Evolutionary conservation across 1,140 invertebrate species (phyloP).

Genomic region (Belonocnema kinseyi): DNA sequence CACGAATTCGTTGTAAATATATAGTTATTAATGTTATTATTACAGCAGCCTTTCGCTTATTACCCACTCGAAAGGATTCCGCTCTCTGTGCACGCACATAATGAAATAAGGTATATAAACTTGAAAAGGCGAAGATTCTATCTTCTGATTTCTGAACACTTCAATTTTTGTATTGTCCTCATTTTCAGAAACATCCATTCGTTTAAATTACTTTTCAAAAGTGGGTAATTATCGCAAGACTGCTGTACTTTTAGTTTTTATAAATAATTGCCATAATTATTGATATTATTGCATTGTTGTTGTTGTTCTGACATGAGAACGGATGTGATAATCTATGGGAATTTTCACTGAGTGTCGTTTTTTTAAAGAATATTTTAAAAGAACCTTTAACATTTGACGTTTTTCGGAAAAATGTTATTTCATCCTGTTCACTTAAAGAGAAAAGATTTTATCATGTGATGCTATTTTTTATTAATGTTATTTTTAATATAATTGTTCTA

Average conservation of each 20-base stretch:
- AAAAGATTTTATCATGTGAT: constrained; percentile 15
- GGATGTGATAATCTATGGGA: background rate
- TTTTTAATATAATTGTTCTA: background rate
- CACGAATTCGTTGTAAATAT: constrained; percentile 45
- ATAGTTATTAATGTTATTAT: constrained; percentile 52
- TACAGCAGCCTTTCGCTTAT: constrained; percentile 16
- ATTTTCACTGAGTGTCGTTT: background rate
- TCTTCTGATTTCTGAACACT: no score
- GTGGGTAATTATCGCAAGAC: constrained; percentile 8
- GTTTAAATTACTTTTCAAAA: background rate
- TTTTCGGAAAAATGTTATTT: background rate
- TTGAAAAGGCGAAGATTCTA: no score
- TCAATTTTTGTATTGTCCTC: no score
- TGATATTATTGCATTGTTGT: constrained; percentile 35
- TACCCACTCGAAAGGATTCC: background rate
- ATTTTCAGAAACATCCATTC: background rate
- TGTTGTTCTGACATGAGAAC: constrained; percentile 19
- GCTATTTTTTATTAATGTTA: background rate
- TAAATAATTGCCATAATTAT: constrained; percentile 28
- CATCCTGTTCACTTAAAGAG: background rate
- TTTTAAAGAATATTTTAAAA: constrained; percentile 12
- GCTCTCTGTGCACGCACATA: constrained; percentile 1
- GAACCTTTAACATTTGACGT: background rate
- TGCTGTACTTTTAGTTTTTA: constrained; percentile 12
- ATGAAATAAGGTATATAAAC: background rate